Evolutionary conservation across 1,140 invertebrate species (phyloP).

Genomic region (Octopus sinensis): DNA sequence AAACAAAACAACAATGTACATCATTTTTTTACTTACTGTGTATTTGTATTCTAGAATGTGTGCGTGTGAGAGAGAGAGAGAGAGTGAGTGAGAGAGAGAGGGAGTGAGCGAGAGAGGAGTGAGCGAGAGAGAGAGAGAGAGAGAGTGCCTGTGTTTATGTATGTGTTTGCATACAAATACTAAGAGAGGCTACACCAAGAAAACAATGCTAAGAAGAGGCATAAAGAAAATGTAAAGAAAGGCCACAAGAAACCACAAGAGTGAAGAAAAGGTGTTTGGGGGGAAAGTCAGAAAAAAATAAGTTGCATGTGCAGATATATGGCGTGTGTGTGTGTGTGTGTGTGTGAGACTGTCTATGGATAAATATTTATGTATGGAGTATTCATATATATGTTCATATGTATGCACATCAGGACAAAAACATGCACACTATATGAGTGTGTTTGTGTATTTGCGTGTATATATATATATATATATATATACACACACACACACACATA

Average conservation of each 20-base stretch:
- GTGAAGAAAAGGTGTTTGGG: too few relatives aligned
- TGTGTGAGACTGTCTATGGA: not conserved
- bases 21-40: too few relatives aligned
- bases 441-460: not conserved
- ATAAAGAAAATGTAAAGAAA: too few relatives aligned
- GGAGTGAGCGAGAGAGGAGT: not conserved
- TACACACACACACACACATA: not conserved
- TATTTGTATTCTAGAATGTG: not conserved
- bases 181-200: too few relatives aligned
- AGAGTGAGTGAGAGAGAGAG: not conserved
- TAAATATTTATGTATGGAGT: not conserved
- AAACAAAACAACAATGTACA: too few relatives aligned
- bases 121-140: not conserved
- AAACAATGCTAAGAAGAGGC: too few relatives aligned
- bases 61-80: not conserved
- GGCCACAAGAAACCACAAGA: too few relatives aligned
- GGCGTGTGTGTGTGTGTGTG: slow-evolving; percentile 1
- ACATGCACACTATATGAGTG: not conserved
- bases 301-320: not conserved
- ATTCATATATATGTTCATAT: too few relatives aligned
- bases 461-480: not conserved
- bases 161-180: not conserved
- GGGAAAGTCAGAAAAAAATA: too few relatives aligned
- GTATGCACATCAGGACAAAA: too few relatives aligned
- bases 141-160: not conserved